Base-by-base conservation (phyloP, 2,888 invertebrate species). In the Drosophila ezoana region DNA sequence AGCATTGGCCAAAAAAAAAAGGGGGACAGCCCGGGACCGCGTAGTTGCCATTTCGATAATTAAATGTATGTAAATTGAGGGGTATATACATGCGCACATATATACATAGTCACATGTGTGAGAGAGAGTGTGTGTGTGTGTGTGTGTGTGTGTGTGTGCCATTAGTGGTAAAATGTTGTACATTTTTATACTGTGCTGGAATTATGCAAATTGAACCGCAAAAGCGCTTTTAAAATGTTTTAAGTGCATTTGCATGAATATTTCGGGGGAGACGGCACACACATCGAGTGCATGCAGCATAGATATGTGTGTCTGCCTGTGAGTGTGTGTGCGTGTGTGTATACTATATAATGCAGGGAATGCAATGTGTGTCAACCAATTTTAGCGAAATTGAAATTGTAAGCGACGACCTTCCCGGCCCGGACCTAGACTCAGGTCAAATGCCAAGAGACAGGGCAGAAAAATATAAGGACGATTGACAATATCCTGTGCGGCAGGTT, bases 171-270 rank as follows among this genome's bases (percentile, higher is more conserved):
- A 85, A 85, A 89, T 85, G 84, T 87, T 89, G 84, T 89, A 74
- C 81, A 89, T 89, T 85, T 85, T 89, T 89, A 81, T 81, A 87
- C 81, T 87, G 89, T 76, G 74, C 87, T 84, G 81, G 87, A 87
- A 85, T 85, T 85, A 85, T 85, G 85, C 89, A 89, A 85, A 89
- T 85, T 89, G 89, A 85, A 87, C 85, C 85, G 85, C 89, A 85
- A 79, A 84, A 83, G 85, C 85, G 85, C 85, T 89, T 85, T 85
- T 89, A 89, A 85, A 85, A 85, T 85, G 85, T 85, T 85, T 85
- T 85, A 85, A 87, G 88, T 85, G 89, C 89, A 85, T 85, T 85
- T 89, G 85, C 85, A 87, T 89, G 88, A 84, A 89, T 85, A 89
- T 89, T 83, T 82, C 76, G 48, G 84, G 76, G 70, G 57, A 68